These are phyloP conservation scores for Penaeus chinensis DNA, from an alignment of 1,140 invertebrate species.

Conservation along the genomic window DNA sequence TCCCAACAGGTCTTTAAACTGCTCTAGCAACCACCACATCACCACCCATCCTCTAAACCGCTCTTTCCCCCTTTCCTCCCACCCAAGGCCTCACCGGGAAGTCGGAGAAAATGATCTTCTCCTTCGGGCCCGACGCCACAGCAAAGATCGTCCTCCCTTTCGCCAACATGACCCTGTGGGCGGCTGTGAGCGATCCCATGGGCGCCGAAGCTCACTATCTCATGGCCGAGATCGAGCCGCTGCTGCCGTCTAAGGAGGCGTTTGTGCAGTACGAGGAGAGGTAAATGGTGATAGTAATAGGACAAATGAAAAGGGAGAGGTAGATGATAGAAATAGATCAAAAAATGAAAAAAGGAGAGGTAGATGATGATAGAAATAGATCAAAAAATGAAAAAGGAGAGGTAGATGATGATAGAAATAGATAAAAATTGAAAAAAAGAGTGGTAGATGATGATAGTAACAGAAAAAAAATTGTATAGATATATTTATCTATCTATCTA, in stretches of 20 bases:
- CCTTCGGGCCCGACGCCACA: slow-evolving; percentile 2
- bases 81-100: background rate
- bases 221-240: slow-evolving; percentile 41
- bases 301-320: too few relatives aligned
- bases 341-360: too few relatives aligned
- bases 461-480: too few relatives aligned
- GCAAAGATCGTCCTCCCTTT: slow-evolving; percentile 26
- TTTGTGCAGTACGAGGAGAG: slow-evolving; percentile 41
- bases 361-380: too few relatives aligned
- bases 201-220: slow-evolving; percentile 40
- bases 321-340: too few relatives aligned
- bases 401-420: too few relatives aligned
- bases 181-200: slow-evolving; percentile 31
- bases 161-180: slow-evolving; percentile 40
- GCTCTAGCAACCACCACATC: background rate
- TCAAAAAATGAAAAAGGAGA: too few relatives aligned
- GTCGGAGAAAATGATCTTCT: slow-evolving; percentile 41
- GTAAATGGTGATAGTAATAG: background rate
- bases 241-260: slow-evolving; percentile 37
- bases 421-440: too few relatives aligned
- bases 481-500: too few relatives aligned
- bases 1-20: too few relatives aligned
- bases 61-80: background rate
- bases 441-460: too few relatives aligned
- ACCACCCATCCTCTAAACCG: too few relatives aligned